phyloP scores from a whole-genome alignment of 2,888 invertebrate species.

The Scaptomyza cyrtandrae region DNA sequence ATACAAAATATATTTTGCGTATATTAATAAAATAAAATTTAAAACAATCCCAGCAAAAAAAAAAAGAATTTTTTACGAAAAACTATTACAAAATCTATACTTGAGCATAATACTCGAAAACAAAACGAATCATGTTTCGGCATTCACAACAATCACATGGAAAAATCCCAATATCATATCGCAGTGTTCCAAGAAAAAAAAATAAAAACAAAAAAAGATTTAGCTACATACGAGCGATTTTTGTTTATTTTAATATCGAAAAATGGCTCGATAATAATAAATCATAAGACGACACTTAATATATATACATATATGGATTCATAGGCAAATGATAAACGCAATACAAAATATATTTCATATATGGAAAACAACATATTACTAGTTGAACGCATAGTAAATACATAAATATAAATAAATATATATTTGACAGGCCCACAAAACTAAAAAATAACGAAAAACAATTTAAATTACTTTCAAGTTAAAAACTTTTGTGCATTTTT shows the following conservation, averaged over 20 bases:
- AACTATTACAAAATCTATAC: conserved; percentile 46
- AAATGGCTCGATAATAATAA: conserved; percentile 27
- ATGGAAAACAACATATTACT: conserved; percentile 41
- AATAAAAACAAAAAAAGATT: too few relatives aligned
- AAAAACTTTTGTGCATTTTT: conserved; percentile 51
- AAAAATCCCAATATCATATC: conserved; percentile 28
- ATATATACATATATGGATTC: conserved; percentile 39
- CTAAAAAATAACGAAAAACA: conserved; percentile 26
- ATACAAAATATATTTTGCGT: conserved; percentile 83
- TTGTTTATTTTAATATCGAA: conserved; percentile 29
- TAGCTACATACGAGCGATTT: conserved; percentile 16
- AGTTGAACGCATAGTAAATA: conserved; percentile 56
- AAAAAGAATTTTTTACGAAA: conserved; percentile 74
- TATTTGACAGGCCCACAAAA: conserved; percentile 44
- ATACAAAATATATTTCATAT: conserved; percentile 53
- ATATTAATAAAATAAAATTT: conserved; percentile 68
- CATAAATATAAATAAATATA: conserved; percentile 13
- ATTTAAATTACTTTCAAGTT: conserved; percentile 42
- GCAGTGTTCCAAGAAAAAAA: conserved; percentile 33
- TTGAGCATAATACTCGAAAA: conserved; percentile 17
- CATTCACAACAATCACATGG: conserved; percentile 26
- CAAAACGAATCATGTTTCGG: conserved; percentile 30
- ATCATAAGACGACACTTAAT: conserved; percentile 11
- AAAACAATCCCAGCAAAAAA: conserved; percentile 48
- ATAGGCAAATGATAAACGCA: conserved; percentile 64